A percentile compares a stretch with the other conserved stretches of the same genome.
phyloP scores from a whole-genome alignment of 2,888 invertebrate genomes.

The Pseudeuparius sepicola region DNA sequence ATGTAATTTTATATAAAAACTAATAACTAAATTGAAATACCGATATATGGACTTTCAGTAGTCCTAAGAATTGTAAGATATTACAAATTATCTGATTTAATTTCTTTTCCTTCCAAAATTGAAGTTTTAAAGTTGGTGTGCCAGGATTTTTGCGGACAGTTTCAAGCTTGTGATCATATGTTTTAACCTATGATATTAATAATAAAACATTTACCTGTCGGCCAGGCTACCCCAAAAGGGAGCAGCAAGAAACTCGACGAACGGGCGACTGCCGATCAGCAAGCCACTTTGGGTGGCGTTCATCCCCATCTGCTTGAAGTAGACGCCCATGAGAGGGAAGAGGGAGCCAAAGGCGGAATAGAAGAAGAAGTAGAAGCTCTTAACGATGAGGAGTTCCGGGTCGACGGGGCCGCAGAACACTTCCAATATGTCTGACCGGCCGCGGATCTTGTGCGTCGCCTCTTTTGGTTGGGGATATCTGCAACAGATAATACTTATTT shows the following conservation, averaged over 20 bases:
- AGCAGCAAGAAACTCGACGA: constrained; percentile 93
- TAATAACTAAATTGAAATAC: no score
- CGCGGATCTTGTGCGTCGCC: constrained; percentile 81
- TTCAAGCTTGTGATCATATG: no score
- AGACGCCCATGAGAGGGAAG: constrained; percentile 96
- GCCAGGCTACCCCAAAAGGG: constrained; percentile 98
- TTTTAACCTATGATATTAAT: no score
- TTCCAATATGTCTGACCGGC: constrained; percentile 75
- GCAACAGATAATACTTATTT: constrained; percentile 20
- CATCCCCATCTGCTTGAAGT: constrained; percentile 98
- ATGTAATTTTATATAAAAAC: no score
- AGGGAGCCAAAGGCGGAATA: constrained; percentile 98
- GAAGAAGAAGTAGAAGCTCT: constrained; percentile 98
- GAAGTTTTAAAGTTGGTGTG: no score
- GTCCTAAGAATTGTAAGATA: no score
- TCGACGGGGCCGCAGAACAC: constrained; percentile 75
- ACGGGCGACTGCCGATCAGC: constrained; percentile 68
- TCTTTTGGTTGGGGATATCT: constrained; percentile 81
- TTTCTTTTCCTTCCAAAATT: no score
- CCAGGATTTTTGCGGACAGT: no score
- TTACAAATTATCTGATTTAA: no score
- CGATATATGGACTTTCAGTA: no score
- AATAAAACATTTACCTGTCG: constrained; percentile 48
- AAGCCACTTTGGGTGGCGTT: constrained; percentile 92
- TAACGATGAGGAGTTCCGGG: constrained; percentile 86